Base-by-base conservation (phyloP, 2,113 vertebrate genomes). In the Hypocryptadius cinnamomeus region DNA sequence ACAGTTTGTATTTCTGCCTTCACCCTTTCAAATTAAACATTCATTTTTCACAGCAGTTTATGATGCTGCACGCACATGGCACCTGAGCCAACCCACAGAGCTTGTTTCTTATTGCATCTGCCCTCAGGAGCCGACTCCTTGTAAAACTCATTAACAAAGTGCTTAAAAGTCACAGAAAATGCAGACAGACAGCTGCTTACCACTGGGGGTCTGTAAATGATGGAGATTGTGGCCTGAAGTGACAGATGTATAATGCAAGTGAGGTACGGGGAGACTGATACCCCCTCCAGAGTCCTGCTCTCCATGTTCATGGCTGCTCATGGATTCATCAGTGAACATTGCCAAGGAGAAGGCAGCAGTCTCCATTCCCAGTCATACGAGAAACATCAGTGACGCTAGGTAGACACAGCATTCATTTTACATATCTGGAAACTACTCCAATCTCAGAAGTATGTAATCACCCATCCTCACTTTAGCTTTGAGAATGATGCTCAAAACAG, bases 141-240 rank as follows among this genome's bases (percentile, higher is more conserved):
- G 22, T 56, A 95, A 87, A 95, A 92, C 74, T 87, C 90, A 89
- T 85, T 92, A 95, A 90, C 60, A 16, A 87, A 87, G 84, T 72
- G 33, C 60, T 95, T 89, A 70, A 23, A 89, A 95, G 78, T 80
- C 72, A 90, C 37, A 79, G 60, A 66, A 91, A 87, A 95, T 73
- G 54, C 78, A 93, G 94, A 90, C 70, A 87, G 90, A 94, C 90
- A 96, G 90, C 91, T 93, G 70, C 71, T 94, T 93, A 89, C 70
- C 78, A 92, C 89, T 77, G 74, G 71, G 80, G 47, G 39, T 89
- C 82, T 91, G 71, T 64, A 95, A 91, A 87, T 71, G 68, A 94
- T 78, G 69, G 71, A 91, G 56, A 85, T 2, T 20, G 6, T 71
- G 60, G 85, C 82, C 87, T 86, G 60, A 94, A 92, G 64, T 90